These are phyloP conservation scores for Hucho hucho DNA, from an alignment of 2,113 vertebrate genomes.

Conservation along the genomic window DNA sequence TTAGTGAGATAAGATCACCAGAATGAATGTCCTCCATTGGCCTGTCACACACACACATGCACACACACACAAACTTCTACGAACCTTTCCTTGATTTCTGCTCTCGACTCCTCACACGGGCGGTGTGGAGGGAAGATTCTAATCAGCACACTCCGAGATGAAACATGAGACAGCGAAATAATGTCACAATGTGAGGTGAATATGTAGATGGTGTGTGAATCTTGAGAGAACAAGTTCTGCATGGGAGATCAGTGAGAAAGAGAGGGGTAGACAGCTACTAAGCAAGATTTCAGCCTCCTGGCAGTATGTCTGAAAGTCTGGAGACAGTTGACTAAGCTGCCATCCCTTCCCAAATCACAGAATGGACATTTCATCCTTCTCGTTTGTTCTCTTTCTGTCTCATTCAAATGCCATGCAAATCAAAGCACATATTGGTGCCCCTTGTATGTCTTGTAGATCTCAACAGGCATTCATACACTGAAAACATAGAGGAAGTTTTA, in stretches of 20 bases:
- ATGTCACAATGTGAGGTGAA: not conserved
- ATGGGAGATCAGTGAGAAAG: not conserved
- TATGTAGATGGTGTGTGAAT: not conserved
- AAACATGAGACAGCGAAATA: not conserved
- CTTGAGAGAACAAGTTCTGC: not conserved
- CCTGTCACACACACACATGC: not conserved
- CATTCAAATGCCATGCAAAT: conserved; percentile 13
- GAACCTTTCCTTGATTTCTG: not conserved
- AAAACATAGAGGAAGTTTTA: not conserved
- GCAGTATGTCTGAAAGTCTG: not conserved
- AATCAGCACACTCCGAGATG: not conserved
- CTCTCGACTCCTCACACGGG: not conserved
- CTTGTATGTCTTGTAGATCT: conserved; percentile 4
- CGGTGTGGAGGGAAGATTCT: not conserved
- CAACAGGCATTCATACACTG: not conserved
- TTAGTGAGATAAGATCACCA: not conserved
- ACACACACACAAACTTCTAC: not conserved
- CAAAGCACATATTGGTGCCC: conserved; percentile 6
- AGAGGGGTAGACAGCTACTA: not conserved
- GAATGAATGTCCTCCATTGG: not conserved
- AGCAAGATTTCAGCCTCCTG: not conserved
- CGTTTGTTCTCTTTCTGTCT: not conserved
- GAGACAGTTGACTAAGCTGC: conserved; percentile 3
- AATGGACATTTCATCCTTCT: not conserved
- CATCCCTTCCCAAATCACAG: conserved; percentile 4